Base-by-base conservation (phyloP, 2,888 invertebrate species). In the Aphodius sticticus region DNA sequence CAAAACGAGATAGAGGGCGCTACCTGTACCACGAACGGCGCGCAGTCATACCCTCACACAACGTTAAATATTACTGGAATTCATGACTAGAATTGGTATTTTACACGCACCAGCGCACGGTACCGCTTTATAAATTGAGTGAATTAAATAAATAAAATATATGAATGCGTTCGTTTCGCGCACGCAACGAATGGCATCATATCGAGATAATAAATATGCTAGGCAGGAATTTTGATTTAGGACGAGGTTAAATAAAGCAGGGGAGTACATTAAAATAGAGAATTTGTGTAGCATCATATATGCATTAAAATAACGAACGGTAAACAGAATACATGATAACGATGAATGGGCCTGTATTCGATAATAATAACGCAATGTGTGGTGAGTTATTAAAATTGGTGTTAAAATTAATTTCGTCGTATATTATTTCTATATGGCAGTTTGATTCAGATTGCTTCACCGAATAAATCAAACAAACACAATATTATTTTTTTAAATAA, bases 121-220 rank as follows among this genome's bases (percentile, higher is more conserved):
- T 35, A 12, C 4, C 36, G 74, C 9, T 36, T 15, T 74, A 74
- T 74, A 74, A 35, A 36, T n/a, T 37, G 12, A 35, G 37, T 6
- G 74, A 74, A 36, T 74, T 74, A 74, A 74, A 72, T 72, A 72
- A 72, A 72, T 72, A 36, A 72, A 72, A 72, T 72, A 70, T 70
- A 16, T 26, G 72, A 14, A 16, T 5, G 26, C 36, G 70, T n/a
- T n/a, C 70, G 15, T 14, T 12, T 70, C 16, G 70, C 53, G 7
- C 53, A 7, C 53, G 53, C 12, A 9, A 53, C 53, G 15, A 70
- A 15, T n/a, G 15, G 5, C 15, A 72, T 6, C 72, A 36, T 16
- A 35, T 74, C 74, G 71, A 74, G 35, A 16, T 71, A 74, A 16
- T 36, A 14, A 74, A 35, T 74, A 35, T 74, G 16, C 35, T 26